Base-by-base conservation (phyloP, 2,797 vertebrate species). In the Mus minutoides region DNA sequence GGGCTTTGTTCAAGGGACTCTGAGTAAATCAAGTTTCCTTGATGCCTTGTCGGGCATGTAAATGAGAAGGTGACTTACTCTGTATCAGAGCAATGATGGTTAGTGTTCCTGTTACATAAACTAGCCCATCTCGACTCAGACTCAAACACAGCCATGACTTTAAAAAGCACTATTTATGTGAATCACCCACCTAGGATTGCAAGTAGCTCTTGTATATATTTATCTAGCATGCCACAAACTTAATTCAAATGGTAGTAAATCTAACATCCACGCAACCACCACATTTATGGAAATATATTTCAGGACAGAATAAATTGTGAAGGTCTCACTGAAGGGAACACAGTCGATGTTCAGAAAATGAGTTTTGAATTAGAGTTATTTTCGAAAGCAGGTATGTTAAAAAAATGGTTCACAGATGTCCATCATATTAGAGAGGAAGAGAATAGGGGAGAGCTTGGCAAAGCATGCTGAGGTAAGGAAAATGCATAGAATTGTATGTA, bases 221-320 rank as follows among this genome's bases (percentile, higher is more conserved):
- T 83, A n/a, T 73, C 1, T 31, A 46, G 71, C 43, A 76, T 93
- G 69, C 67, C 60, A 67, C 73, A n/a, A 84, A 92, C 7, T 88
- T 46, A 46, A 19, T 60, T 78, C 6, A 14, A n/a, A 26, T 78
- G 24, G 21, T 19, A 64, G 58, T n/a, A 37, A 77, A 3, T 37
- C 31, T 64, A 34, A 77, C 8, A 62, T 34, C 37, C 62, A 77
- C 16, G 22, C 54, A 78, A 49, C 7, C 40, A 46, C 21, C 29
- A 88, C 58, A 4, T 43, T 78, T 78, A 49, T 4, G 11, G 49
- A 21, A 88, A 91, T 26, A 49, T 67, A 86, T 58, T 40, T 9
- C 31, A 77, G 78, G 31, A 90, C 80, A 88, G 22, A 95, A 91
- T 79, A 64, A 95, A 31, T 46, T 49, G n/a, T 73, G 46, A 17